Percentiles rank a stretch among this genome's conserved stretches.
These are phyloP conservation scores for Helicolenus hilgendorfi DNA, from an alignment of 2,797 vertebrate species.

Conservation along the genomic window DNA sequence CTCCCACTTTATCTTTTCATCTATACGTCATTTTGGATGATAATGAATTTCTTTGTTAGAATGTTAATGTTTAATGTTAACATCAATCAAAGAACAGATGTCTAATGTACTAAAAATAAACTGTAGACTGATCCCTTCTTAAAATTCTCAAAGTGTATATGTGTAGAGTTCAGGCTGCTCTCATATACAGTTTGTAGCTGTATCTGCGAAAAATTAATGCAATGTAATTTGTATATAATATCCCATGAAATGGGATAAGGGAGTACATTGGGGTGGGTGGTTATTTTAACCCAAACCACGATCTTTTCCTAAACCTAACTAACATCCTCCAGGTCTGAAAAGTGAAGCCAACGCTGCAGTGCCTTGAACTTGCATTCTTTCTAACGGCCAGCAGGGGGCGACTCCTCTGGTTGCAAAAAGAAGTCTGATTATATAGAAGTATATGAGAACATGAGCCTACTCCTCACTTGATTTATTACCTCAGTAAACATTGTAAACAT, in stretches of 20 bases:
- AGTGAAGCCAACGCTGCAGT: too few relatives aligned
- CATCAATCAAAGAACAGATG: neutral
- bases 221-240: neutral
- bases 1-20: neutral
- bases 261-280: too few relatives aligned
- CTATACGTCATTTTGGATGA: neutral
- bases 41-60: neutral
- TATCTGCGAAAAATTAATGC: fast-evolving
- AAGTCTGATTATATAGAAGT: too few relatives aligned
- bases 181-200: neutral
- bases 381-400: too few relatives aligned
- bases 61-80: neutral
- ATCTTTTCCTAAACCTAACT: neutral
- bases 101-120: neutral
- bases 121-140: neutral
- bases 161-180: neutral
- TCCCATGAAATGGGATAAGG: neutral
- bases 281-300: neutral
- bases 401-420: too few relatives aligned
- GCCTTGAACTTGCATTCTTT: too few relatives aligned
- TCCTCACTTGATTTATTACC: too few relatives aligned
- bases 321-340: neutral
- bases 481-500: too few relatives aligned
- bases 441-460: too few relatives aligned
- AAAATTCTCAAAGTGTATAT: slow-evolving; percentile 16